These are phyloP conservation scores for Ephestia elutella DNA, from an alignment of 1,140 invertebrate species.

Conservation along the genomic window DNA sequence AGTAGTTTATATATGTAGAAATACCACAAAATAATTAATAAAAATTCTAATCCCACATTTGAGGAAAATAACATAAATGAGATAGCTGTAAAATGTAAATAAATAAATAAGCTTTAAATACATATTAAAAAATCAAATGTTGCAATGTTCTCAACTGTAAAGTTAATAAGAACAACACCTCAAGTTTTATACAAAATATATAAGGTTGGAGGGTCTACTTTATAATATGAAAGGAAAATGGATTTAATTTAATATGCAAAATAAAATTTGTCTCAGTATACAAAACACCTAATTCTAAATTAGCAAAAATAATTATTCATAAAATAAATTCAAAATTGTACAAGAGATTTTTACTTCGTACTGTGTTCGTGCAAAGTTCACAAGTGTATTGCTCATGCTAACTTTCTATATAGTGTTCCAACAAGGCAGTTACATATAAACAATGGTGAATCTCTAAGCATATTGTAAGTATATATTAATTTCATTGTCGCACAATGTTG, in stretches of 20 bases:
- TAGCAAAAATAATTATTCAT: conserved; percentile 19
- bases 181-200: no score
- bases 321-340: conserved; percentile 36
- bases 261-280: conserved; percentile 23
- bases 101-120: no score
- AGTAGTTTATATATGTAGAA: not conserved
- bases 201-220: not conserved
- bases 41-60: no score
- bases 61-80: no score
- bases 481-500: conserved; percentile 24
- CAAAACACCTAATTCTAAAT: conserved; percentile 30
- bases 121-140: not conserved
- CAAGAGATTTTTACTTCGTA: conserved; percentile 32
- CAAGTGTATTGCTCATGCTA: conserved; percentile 22
- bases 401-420: not conserved
- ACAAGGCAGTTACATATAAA: conserved; percentile 10
- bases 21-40: no score
- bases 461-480: conserved; percentile 19
- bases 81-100: no score
- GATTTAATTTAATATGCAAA: conserved; percentile 1
- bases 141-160: not conserved
- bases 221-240: not conserved
- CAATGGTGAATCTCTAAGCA: conserved; percentile 26
- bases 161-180: no score
- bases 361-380: conserved; percentile 36